Evolutionary conservation across 2,113 vertebrate species (phyloP), one percentile per base, ranked within the genome.

Genomic region (Rhynchopsitta pachyrhyncha): DNA sequence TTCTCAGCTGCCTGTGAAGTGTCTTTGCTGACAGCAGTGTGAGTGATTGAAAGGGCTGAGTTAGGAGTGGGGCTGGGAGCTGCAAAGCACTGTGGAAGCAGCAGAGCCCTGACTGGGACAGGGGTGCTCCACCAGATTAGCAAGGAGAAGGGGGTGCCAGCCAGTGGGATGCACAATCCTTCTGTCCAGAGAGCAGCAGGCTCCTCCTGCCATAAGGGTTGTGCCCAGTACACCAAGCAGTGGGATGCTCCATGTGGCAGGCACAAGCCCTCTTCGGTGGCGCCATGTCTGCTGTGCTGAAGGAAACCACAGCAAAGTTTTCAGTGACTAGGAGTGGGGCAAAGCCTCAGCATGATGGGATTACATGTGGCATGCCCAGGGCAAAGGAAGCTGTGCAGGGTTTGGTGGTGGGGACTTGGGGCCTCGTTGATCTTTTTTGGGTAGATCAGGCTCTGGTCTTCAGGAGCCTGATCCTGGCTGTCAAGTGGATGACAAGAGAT

Each of bases 161-260:
- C 5, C 44, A 50, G 69, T 0, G 0, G 44, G 16, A 52, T 57
- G 33, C 12, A 19, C 0, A 1, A 92, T 23, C 28, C 1, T 8
- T 18, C 13, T 42, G 23, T n/a, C 50, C 37, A n/a, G 60, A 42
- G 22, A 74, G 8, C 29, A 57, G 10, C 17, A 31, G 44, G 16
- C 37, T 52, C 52, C 60, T 74, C 25, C 53, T 53, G 33, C 50
- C 7, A 20, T 31, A n/a, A 75, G 67, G 9, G 13, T 8, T 67
- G 50, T 47, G 19, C 24, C 50, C 6, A 4, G 17, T 42, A 49
- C 44, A 60, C 18, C 41, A 46, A 25, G 47, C 1, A 0, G 3
- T 8, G 16, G 31, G 11, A 39, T 78, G 78, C 35, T 70, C 60
- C 0, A 0, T 29, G 8, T 50, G 3, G 1, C 23, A 60, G 57